Conservation (phyloP, 2,113 vertebrate species). For the Peromyscus californicus region DNA sequence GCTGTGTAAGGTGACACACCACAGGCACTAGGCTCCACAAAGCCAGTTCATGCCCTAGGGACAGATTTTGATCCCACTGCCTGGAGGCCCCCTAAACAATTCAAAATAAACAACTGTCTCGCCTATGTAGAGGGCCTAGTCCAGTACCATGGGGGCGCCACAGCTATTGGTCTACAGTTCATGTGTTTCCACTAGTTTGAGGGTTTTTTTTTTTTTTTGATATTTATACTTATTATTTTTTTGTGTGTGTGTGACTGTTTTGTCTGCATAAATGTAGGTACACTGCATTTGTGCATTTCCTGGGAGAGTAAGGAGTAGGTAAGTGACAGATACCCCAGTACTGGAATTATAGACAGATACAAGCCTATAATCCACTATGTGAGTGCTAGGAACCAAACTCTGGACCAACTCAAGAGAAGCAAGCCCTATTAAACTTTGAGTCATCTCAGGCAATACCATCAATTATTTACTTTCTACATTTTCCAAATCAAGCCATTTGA, state of each 20-base stretch:
- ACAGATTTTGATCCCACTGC: no score
- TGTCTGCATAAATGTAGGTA: background rate
- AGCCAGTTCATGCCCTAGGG: no score
- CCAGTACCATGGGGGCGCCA: no score
- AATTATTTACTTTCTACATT: background rate
- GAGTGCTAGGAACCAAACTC: background rate
- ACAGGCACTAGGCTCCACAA: no score
- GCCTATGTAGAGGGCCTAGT: no score
- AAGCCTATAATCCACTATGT: background rate
- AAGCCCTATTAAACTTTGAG: background rate
- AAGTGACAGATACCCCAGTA: background rate
- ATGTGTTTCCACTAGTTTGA: no score
- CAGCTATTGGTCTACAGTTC: no score
- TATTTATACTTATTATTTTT: background rate
- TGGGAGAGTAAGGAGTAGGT: background rate
- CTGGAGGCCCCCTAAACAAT: no score
- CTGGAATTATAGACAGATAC: background rate
- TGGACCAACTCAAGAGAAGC: background rate
- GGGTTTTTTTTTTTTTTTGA: no score
- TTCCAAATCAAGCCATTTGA: background rate
- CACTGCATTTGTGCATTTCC: background rate
- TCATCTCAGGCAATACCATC: background rate
- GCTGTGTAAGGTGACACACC: no score
- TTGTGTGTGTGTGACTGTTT: fast-evolving
- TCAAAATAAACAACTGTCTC: no score